Percentiles rank a stretch among this genome's conserved stretches.
Evolutionary conservation across 2,113 vertebrate genomes (phyloP).

Genomic region (Tupaia chinensis): DNA sequence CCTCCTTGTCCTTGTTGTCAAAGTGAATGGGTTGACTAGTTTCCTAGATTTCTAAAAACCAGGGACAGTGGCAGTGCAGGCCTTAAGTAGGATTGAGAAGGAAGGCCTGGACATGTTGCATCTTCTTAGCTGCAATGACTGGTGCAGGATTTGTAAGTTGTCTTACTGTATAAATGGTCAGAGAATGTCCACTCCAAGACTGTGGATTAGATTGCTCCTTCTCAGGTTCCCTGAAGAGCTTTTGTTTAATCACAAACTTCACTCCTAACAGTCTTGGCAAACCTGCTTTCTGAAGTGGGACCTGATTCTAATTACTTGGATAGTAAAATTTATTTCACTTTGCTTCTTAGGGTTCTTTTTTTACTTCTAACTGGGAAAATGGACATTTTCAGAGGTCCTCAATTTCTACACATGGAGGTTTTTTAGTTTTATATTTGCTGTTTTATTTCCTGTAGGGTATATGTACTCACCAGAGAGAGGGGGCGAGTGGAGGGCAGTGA

Average conservation of each 20-base stretch:
- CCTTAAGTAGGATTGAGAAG: not conserved
- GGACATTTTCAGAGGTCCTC: not conserved
- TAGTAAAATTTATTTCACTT: slow-evolving; percentile 18
- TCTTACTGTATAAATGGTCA: not conserved
- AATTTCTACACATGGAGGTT: not conserved
- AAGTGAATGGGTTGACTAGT: not conserved
- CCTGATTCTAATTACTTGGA: not conserved
- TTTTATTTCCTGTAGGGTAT: too few relatives aligned
- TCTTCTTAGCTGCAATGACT: slow-evolving; percentile 1
- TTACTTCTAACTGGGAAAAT: not conserved
- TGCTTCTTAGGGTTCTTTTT: not conserved
- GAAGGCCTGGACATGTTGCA: not conserved
- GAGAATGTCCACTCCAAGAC: not conserved
- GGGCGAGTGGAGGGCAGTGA: too few relatives aligned
- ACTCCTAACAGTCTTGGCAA: not conserved
- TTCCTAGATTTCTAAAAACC: not conserved
- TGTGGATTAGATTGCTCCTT: not conserved
- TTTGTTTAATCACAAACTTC: slow-evolving; percentile 1
- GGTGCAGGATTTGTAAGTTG: not conserved
- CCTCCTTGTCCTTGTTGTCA: not conserved
- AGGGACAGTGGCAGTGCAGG: not conserved
- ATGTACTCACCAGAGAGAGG: too few relatives aligned
- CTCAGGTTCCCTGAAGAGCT: not conserved
- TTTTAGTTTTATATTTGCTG: not conserved
- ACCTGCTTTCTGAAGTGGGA: not conserved